Evolutionary conservation across 2,113 vertebrate genomes (phyloP), one percentile per base, ranked within the genome.

Genomic region (Planiliza haematocheilus): DNA sequence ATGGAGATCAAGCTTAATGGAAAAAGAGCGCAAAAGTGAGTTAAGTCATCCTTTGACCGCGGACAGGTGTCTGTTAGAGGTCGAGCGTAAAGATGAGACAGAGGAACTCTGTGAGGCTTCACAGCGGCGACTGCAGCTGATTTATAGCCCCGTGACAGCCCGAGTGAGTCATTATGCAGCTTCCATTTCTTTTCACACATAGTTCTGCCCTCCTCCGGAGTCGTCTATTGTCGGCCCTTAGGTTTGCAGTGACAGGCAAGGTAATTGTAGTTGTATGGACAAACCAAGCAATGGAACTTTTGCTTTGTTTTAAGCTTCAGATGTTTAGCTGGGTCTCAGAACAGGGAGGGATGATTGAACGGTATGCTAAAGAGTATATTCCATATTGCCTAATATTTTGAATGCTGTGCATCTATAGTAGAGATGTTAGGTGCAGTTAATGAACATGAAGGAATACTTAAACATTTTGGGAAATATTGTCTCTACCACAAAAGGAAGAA

Each of bases 11-110:
- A 24, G 34, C 58, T 18, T 78, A 71, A 81, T 84, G 77, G 77
- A 79, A 84, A 80, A 82, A 53, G 60, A 79, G 71, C 13, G 71
- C 48, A 64, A 46, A 56, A 75, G 86, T 55, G 76, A 76, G 66
- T 76, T 70, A 51, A 84, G 73, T 79, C 79, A 60, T 74, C 57
- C 11, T 69, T 46, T 42, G 52, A 69, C 61, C 49, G 62, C 24
- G 50, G 79, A 71, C 81, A 88, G 70, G 75, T 86, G 82, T 76
- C 67, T 70, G 12, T 71, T 72, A 43, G 36, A 60, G 61, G 68
- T 13, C 6, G 9, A 55, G 67, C 14, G 10, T 36, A 20, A 55
- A 50, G 57, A 73, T 49, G 43, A 70, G 77, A 81, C 65, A 51
- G 37, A 74, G 76, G 46, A 42, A 36, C 51, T 46, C 56, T 48